Percentiles rank a stretch among this genome's conserved stretches.
Evolutionary conservation across 2,888 invertebrate genomes (phyloP).

Genomic region (Zhuqinia jingwanae): DNA sequence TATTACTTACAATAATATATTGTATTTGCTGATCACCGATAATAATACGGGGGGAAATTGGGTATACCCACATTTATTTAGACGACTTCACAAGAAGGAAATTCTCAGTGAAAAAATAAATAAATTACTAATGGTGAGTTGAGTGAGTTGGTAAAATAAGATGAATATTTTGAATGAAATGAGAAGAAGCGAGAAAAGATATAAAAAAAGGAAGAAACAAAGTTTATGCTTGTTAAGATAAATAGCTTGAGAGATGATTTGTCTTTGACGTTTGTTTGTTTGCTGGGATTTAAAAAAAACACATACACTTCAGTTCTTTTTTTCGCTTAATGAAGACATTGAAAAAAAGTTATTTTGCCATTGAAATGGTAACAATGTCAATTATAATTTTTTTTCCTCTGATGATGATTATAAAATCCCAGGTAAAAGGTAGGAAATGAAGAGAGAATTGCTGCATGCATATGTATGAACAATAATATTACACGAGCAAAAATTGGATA

Average conservation of each 20-base stretch:
- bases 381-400: slow-evolving; percentile 19
- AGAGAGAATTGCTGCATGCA: background rate
- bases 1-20: too few relatives aligned
- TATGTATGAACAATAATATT: background rate
- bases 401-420: background rate
- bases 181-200: too few relatives aligned
- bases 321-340: slow-evolving; percentile 43
- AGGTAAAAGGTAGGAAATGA: background rate
- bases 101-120: slow-evolving; percentile 6
- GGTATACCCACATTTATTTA: background rate
- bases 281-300: background rate
- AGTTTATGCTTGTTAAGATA: slow-evolving; percentile 22
- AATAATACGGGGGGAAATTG: slow-evolving; percentile 2
- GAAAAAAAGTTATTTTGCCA: slow-evolving; percentile 37
- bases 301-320: slow-evolving; percentile 14
- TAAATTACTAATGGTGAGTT: too few relatives aligned
- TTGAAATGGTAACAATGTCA: slow-evolving; percentile 4
- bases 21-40: background rate
- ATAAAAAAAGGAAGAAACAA: background rate
- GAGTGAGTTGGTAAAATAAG: too few relatives aligned
- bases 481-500: too few relatives aligned
- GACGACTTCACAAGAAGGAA: background rate
- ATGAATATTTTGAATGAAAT: background rate
- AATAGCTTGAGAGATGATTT: slow-evolving; percentile 16
- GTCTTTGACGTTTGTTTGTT: slow-evolving; percentile 9